Evolutionary conservation across 2,888 invertebrate species (phyloP).

Genomic region (Brenthis ino): DNA sequence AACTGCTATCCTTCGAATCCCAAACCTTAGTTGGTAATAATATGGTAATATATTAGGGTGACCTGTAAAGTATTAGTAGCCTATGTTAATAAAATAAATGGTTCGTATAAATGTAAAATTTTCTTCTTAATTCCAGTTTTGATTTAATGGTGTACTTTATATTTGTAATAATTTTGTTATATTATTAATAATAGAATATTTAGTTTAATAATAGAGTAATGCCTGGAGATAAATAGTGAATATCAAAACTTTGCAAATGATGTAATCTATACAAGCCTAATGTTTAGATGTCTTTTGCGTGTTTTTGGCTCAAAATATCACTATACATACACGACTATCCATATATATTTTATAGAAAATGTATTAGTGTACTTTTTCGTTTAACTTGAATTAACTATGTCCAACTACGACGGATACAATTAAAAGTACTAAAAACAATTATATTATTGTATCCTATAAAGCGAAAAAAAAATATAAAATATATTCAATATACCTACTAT

Average conservation of each 20-base stretch:
- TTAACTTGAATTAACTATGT: conserved; percentile 50
- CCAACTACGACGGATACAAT: conserved; percentile 40
- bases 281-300: conserved; percentile 41
- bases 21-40: conserved; percentile 45
- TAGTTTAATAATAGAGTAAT: conserved; percentile 26
- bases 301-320: conserved; percentile 43
- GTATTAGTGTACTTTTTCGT: conserved; percentile 59
- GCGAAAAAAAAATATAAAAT: conserved; percentile 51
- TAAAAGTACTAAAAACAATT: conserved; percentile 55
- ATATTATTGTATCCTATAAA: conserved; percentile 57
- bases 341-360: conserved; percentile 62
- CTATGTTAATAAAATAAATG: conserved; percentile 48
- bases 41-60: conserved; percentile 48
- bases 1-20: conserved; percentile 42
- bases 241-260: conserved; percentile 31
- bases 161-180: conserved; percentile 26
- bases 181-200: not conserved
- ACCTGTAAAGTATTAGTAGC: conserved; percentile 71
- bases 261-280: conserved; percentile 37
- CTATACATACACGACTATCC: conserved; percentile 43
- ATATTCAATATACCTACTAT: conserved; percentile 47
- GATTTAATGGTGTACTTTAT: conserved; percentile 12
- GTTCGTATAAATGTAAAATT: conserved; percentile 22
- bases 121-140: conserved; percentile 6
- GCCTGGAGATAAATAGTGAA: conserved; percentile 37